Base-by-base conservation (phyloP, 2,797 vertebrate species). In the Rousettus madagascariensis region DNA sequence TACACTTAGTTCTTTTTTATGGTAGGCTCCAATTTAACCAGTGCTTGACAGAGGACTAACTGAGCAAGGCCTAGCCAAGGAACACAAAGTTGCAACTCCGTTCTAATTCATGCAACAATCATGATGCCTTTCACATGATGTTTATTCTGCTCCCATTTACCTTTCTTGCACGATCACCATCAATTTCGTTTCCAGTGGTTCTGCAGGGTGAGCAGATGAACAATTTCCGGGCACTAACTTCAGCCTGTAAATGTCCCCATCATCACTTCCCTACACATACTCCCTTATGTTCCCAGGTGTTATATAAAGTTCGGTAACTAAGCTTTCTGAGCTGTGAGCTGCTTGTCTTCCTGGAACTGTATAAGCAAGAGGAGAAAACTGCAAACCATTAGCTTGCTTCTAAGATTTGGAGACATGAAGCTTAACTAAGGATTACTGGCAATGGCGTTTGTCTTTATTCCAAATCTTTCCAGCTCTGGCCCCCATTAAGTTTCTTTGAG, bases 61-160 rank as follows among this genome's bases (percentile, higher is more conserved):
- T 59, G 57, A 77, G 41, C 63, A 66, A 90, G 86, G 72, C 83
- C 96, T 88, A 96, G 90, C 82, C 85, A 96, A 97, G 92, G 84
- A 95, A 92, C 80, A 86, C 30, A 46, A 41, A 33, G 53, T 46
- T 61, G 38, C 96, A 57, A 90, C 59, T 93, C 0, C 0, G 53
- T 95, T 98, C 91, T 96, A 96, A 97, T 97, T 96, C 96, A 89
- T 65, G 91, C 75, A 94, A 28, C 68, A n/a, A 22, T 92, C 96
- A 86, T 79, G 92, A 92, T 65, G 85, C 88, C 94, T 96, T 96
- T 69, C 85, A 95, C 63, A 0, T 46, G 89, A 77, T 95, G 68
- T 59, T 96, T 96, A 72, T 77, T 78, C n/a, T 8, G 69, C 13
- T 94, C 53, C 20, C 68, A 72, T 96, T 95, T 96, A 91, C 95